A percentile compares a stretch with the other conserved stretches of the same genome.
These are phyloP conservation scores for Lithobates sylvaticus DNA, from an alignment of 2,797 vertebrate species.

Conservation along the genomic window DNA sequence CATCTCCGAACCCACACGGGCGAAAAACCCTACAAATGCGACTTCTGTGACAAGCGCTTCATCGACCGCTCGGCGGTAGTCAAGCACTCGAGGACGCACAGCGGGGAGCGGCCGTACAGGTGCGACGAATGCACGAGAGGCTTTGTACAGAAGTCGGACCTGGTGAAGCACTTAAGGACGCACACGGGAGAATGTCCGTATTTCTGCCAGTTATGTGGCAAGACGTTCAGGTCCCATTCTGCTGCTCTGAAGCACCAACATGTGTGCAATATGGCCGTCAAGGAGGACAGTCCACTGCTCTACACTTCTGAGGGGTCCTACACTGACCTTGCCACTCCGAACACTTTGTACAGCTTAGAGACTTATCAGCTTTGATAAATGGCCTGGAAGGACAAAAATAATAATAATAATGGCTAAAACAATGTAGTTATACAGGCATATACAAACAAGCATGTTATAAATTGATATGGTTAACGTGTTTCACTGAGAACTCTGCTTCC, in stretches of 20 bases:
- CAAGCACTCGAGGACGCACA: slow-evolving; percentile 67
- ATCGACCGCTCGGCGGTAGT: slow-evolving; percentile 60
- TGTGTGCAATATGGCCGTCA: background rate
- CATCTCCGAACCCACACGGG: slow-evolving; percentile 45
- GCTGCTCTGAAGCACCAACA: slow-evolving; percentile 24
- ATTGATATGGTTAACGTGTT: too few relatives aligned
- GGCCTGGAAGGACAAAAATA: too few relatives aligned
- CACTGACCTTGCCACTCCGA: background rate
- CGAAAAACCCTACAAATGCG: slow-evolving; percentile 54
- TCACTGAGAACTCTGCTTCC: too few relatives aligned
- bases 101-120: slow-evolving; percentile 64
- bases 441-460: too few relatives aligned
- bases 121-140: slow-evolving; percentile 68
- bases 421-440: too few relatives aligned
- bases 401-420: too few relatives aligned
- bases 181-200: slow-evolving; percentile 49
- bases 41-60: slow-evolving; percentile 63
- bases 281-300: background rate
- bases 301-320: background rate
- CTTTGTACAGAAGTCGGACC: slow-evolving; percentile 67
- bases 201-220: background rate
- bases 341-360: background rate
- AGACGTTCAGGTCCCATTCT: slow-evolving; percentile 5
- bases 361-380: background rate
- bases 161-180: slow-evolving; percentile 63